A percentile compares a stretch with the other conserved stretches of the same genome.
phyloP scores from a whole-genome alignment of 2,113 vertebrate genomes.

The Hydropotes inermis region DNA sequence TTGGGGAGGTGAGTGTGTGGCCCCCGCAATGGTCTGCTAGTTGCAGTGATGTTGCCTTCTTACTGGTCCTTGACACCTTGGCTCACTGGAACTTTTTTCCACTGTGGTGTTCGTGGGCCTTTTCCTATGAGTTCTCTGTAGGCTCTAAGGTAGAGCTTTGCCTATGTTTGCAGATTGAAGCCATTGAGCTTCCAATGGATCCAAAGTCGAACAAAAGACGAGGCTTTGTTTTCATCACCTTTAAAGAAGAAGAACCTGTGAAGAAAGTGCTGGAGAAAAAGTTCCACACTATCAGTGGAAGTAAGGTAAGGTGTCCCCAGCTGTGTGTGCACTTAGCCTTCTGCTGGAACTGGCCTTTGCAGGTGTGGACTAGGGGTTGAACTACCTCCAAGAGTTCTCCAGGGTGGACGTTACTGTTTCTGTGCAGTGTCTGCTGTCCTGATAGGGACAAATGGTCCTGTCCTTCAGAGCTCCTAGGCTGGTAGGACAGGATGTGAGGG shows the following conservation, averaged over 20 bases:
- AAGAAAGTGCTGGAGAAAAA: slow-evolving; percentile 98
- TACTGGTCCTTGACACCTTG: not conserved
- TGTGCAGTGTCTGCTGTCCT: not conserved
- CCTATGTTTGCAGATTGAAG: slow-evolving; percentile 88
- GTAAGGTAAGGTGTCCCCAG: slow-evolving; percentile 86
- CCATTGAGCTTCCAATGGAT: slow-evolving; percentile 98
- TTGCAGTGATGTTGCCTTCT: not conserved
- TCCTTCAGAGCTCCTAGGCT: not conserved
- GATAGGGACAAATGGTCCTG: not conserved
- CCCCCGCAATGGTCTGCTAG: not conserved
- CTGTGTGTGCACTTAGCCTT: not conserved
- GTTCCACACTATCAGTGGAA: slow-evolving; percentile 95
- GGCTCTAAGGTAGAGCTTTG: not conserved
- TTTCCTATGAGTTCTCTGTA: not conserved
- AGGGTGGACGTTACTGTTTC: not conserved
- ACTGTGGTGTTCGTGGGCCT: not conserved
- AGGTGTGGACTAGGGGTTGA: not conserved
- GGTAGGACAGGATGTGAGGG: not conserved
- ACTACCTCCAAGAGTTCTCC: not conserved
- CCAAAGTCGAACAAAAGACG: slow-evolving; percentile 98
- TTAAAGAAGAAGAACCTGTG: slow-evolving; percentile 94
- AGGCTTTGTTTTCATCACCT: slow-evolving; percentile 98
- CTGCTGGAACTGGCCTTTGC: not conserved
- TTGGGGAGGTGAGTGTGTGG: slow-evolving; percentile 90
- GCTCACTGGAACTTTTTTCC: not conserved